Evolutionary conservation across 2,113 vertebrate genomes (phyloP), one percentile per base, ranked within the genome.

Genomic region (Felis chaus): DNA sequence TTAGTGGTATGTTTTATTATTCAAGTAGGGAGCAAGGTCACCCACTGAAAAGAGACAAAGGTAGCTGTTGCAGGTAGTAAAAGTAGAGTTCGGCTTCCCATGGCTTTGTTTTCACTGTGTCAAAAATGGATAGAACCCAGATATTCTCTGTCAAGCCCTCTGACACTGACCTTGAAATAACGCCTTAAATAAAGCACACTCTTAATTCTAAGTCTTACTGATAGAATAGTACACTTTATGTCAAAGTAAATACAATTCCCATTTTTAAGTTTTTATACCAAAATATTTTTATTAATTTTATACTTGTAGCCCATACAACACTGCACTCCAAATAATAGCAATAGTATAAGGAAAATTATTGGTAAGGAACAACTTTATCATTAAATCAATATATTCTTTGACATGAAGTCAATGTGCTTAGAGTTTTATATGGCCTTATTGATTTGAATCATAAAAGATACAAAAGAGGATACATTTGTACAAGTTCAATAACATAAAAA

Each of bases 401-500:
- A 98, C 85, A 95, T 74, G 53, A 97, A 96, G 61, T 97, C 92
- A 97, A 39, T 97, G 94, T 97, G 33, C 87, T 95, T 82, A 82
- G 95, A 88, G 84, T 89, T 95, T 95, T 96, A 85, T 96, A 93
- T 93, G 91, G 39, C 68, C 94, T 88, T 94, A 98, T 94, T 95
- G 96, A 98, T 97, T 94, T 94, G 69, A 97, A 83, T 94, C 91
- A 76, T 96, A 95, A 98, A 96, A 83, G 76, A 97, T 91, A 97
- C 65, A 92, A 93, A 97, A 92, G 88, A 97, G 21, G 78, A 94
- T 78, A 96, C 65, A 89, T 88, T 95, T 94, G 7, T 92, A 86
- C 41, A 97, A 95, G 68, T 97, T 95, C 81, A 96, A 88, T 94
- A 93, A 74, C 68, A 76, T 81, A 92, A 89, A 97, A 94, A 89